Evolutionary conservation across 1,140 invertebrate species (phyloP), one percentile per base, ranked within the genome.

Genomic region (Eumaeus atala): DNA sequence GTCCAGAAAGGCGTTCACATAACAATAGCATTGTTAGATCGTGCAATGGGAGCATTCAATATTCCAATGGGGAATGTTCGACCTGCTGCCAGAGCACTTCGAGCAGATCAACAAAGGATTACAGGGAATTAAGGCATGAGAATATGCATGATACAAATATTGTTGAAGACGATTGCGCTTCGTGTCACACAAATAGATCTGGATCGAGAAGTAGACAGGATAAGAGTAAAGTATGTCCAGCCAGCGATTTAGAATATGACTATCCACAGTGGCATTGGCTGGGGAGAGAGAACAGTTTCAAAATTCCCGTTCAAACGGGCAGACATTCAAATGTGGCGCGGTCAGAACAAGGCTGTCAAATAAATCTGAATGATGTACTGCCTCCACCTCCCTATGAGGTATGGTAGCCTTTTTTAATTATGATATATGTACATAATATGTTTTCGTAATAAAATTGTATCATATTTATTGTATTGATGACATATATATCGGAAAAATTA

Each of bases 301-400:
- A 84, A 79, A 87, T 84, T 72, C 81, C 84, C 60, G 79, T 84
- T 68, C 79, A 77, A 66, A 66, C 72, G 52, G 69, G 72, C 54
- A 77, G 79, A 72, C 77, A 82, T 72, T 81, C 82, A 67, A 83
- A 75, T 61, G 72, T 76, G 53, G 73, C 71, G 64, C 74, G 75
- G 65, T 84, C 81, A 58, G 84, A 87, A 57, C 84, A 84, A 66
- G 78, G 78, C 69, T 87, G 84, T 83, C 84, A 87, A 84, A 87
- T 87, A 84, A 87, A 87, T 82, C 77, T 87, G 62, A 81, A 82
- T 79, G 84, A 87, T 75, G 84, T 87, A 84, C 69, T 87, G 71
- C 84, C 83, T 48, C 83, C 84, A 61, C 83, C 83, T 21, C 84
- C 84, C 64, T 87, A 87, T 72, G 81, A 84, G 81, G 84, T 87